These are phyloP conservation scores for Cyprinella venusta DNA, from an alignment of 2,797 vertebrate species.

Conservation along the genomic window DNA sequence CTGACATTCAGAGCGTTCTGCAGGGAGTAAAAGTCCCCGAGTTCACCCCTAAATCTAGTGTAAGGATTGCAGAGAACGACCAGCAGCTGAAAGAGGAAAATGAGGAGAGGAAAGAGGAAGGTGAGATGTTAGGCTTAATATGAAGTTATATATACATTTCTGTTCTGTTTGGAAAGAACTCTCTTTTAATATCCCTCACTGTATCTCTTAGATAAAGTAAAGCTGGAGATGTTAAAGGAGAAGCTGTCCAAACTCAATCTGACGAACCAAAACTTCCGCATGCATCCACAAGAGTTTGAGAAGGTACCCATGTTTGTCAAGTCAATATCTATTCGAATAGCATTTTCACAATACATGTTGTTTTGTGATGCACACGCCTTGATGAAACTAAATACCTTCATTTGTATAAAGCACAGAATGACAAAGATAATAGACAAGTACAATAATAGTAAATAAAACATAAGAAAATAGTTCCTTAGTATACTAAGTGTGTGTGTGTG, in stretches of 20 bases:
- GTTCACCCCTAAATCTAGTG: conserved; percentile 68
- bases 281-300: conserved; percentile 85
- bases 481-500: no score
- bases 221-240: conserved; percentile 69
- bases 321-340: neutral
- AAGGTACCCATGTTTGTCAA: conserved; percentile 78
- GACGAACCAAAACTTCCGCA: conserved; percentile 59
- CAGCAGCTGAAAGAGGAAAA: conserved; percentile 69
- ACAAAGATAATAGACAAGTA: no score
- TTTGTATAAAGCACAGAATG: neutral
- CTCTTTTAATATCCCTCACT: conserved; percentile 31
- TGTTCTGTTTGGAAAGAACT: neutral
- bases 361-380: neutral
- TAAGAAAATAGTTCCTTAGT: no score
- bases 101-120: conserved; percentile 58
- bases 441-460: no score
- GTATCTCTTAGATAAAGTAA: conserved; percentile 66
- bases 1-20: conserved; percentile 62
- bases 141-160: neutral
- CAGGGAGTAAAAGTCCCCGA: conserved; percentile 57
- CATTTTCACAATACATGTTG: neutral
- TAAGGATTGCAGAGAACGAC: conserved; percentile 73
- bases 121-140: conserved; percentile 64
- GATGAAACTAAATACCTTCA: neutral
- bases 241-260: conserved; percentile 63